Conservation (phyloP, 2,113 vertebrate species). For the Anser cygnoides region DNA sequence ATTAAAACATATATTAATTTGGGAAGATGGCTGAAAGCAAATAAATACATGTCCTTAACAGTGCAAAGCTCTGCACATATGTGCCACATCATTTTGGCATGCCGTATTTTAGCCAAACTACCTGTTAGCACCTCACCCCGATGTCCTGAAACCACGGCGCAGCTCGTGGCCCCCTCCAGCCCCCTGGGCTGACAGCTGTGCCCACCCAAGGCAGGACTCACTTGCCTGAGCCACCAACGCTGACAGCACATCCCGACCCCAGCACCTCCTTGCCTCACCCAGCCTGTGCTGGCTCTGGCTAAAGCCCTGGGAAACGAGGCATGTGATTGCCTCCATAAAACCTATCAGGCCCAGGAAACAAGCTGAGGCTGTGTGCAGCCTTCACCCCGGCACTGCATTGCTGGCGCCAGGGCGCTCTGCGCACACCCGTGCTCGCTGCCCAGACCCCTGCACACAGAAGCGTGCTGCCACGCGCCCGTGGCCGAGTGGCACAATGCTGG, state of each 20-base stretch:
- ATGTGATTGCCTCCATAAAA: not conserved
- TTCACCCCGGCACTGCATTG: not conserved
- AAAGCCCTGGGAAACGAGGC: conserved; percentile 20
- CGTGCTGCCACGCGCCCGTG: accelerated
- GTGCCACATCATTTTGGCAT: accelerated
- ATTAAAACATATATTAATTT: accelerated
- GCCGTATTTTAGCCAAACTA: not conserved
- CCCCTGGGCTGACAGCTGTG: accelerated
- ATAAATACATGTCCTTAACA: accelerated
- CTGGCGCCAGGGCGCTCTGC: not conserved
- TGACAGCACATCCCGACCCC: not conserved
- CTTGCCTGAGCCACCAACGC: not conserved
- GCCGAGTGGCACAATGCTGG: not conserved
- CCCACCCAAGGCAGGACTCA: accelerated
- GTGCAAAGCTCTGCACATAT: accelerated
- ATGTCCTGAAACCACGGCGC: not conserved
- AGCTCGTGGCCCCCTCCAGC: accelerated
- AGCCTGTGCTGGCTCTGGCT: not conserved
- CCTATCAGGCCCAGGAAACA: not conserved
- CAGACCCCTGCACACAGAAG: not conserved
- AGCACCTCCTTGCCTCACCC: accelerated
- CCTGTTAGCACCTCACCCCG: not conserved
- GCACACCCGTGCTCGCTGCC: not conserved
- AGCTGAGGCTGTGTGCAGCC: not conserved
- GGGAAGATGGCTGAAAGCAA: not conserved